These are phyloP conservation scores for Helicolenus hilgendorfi DNA, from an alignment of 2,797 vertebrate species.

Conservation along the genomic window DNA sequence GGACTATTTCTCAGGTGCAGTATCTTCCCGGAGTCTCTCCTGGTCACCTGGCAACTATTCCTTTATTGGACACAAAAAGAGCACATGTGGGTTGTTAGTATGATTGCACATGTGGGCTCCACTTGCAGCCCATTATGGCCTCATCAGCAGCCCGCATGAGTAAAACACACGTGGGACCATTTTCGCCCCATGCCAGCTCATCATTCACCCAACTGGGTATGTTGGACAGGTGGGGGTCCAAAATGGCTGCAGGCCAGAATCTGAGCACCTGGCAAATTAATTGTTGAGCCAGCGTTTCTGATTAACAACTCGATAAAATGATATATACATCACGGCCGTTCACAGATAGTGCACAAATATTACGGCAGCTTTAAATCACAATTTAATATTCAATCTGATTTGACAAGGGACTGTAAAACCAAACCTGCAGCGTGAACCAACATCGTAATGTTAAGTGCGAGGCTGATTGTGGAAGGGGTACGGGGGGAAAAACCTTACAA, in stretches of 20 bases:
- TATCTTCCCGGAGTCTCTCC: neutral
- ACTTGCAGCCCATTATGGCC: slow-evolving; percentile 20
- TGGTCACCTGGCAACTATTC: neutral
- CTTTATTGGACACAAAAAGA: slow-evolving; percentile 11
- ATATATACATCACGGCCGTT: neutral
- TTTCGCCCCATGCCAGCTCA: slow-evolving; percentile 38
- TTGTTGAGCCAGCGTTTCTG: slow-evolving; percentile 18
- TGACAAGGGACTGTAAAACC: neutral
- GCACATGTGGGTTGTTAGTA: neutral
- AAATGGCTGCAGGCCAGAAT: slow-evolving; percentile 45
- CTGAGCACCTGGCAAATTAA: slow-evolving; percentile 56
- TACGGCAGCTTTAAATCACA: slow-evolving; percentile 23
- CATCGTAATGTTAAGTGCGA: neutral
- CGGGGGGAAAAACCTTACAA: slow-evolving; percentile 12
- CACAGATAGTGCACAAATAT: slow-evolving; percentile 19
- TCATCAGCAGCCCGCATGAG: slow-evolving; percentile 19
- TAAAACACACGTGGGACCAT: neutral
- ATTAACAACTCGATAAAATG: slow-evolving; percentile 40
- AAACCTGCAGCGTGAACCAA: slow-evolving; percentile 7
- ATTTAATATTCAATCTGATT: slow-evolving; percentile 32
- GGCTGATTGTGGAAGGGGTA: neutral
- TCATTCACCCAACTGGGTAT: slow-evolving; percentile 29
- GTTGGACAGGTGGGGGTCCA: slow-evolving; percentile 32
- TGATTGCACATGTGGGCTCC: neutral
- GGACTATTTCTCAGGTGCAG: neutral